Conservation (phyloP, 2,113 vertebrate genomes). For the Grallaria varia region DNA sequence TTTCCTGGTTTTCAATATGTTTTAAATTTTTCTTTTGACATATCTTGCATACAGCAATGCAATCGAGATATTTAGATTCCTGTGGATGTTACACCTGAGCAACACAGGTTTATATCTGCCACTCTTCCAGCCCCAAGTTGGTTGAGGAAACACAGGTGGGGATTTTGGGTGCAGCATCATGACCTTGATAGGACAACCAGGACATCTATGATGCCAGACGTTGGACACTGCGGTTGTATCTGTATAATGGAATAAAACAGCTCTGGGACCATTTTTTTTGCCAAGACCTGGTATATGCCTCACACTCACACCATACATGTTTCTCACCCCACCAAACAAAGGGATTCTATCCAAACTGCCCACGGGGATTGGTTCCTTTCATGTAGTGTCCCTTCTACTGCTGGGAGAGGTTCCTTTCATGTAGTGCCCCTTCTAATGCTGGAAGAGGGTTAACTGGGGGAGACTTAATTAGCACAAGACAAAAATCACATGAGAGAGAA, state of each 20-base stretch:
- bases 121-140: not conserved
- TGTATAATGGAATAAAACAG: not conserved
- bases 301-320: fast-evolving
- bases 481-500: not conserved
- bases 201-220: not conserved
- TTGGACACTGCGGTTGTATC: not conserved
- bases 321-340: not conserved
- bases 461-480: not conserved
- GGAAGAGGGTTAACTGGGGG: not conserved
- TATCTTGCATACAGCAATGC: not conserved
- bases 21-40: not conserved
- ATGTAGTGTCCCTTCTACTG: not conserved
- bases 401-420: not conserved
- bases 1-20: not conserved
- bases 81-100: not conserved
- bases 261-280: not conserved
- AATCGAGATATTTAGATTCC: not conserved
- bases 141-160: not conserved
- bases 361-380: not conserved
- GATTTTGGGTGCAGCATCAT: not conserved
- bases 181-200: not conserved
- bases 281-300: not conserved
- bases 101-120: fast-evolving
- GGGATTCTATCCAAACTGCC: not conserved
- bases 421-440: not conserved